phyloP scores from a whole-genome alignment of 2,113 vertebrate genomes.

The Toxostoma redivivum region DNA sequence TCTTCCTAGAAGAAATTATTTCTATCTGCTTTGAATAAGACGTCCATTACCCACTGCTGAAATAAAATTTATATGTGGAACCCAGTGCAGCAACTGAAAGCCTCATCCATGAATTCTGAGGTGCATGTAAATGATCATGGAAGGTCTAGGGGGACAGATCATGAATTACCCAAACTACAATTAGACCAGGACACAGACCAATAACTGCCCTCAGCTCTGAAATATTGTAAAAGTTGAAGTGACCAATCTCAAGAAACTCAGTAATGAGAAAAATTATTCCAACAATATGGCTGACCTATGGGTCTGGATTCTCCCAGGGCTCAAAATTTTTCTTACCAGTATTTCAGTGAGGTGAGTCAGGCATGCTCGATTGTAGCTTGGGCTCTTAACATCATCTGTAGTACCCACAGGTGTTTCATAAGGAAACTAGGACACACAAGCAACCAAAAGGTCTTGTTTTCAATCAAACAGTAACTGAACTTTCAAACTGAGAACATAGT shows the following conservation, averaged over 20 bases:
- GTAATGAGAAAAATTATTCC: neutral
- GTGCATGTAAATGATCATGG: rapidly evolving
- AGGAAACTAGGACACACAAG: neutral
- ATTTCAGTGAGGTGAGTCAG: neutral
- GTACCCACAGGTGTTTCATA: neutral
- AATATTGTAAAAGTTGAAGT: neutral
- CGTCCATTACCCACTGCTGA: neutral
- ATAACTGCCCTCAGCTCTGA: neutral
- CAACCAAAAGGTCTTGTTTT: neutral
- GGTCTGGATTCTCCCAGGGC: neutral
- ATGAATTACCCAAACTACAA: neutral
- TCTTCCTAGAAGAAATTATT: neutral
- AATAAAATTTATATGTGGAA: neutral
- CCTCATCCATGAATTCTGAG: neutral
- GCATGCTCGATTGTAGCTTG: neutral
- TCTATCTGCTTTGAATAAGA: neutral
- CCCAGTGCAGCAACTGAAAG: neutral
- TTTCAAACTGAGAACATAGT: neutral
- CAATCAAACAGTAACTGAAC: neutral
- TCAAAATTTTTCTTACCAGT: neutral
- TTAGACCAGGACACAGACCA: neutral
- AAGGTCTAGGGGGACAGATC: neutral
- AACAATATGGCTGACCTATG: neutral
- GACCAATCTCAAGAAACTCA: neutral
- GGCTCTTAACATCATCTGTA: neutral